Evolutionary conservation across 2,888 invertebrate species (phyloP).

Genomic region (Metellina segmentata): DNA sequence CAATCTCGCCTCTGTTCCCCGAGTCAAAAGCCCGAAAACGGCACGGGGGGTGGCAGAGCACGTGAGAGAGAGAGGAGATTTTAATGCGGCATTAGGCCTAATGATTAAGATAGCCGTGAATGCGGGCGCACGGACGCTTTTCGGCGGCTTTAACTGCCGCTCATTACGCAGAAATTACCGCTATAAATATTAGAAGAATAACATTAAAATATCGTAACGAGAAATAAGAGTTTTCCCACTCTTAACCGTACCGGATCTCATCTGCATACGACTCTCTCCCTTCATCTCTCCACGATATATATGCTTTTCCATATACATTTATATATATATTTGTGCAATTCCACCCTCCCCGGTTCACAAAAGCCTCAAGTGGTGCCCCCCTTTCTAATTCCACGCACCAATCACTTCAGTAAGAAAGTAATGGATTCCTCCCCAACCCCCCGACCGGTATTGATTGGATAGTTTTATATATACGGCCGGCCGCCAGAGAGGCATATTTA

Average conservation of each 20-base stretch:
- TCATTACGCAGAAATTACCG: constrained; percentile 75
- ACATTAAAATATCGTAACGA: constrained; percentile 77
- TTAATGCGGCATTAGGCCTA: constrained; percentile 77
- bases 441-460: constrained; percentile 58
- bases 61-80: constrained; percentile 54
- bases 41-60: not conserved
- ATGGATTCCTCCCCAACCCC: constrained; percentile 35
- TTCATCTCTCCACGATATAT: constrained; percentile 59
- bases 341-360: constrained; percentile 47
- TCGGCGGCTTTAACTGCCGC: constrained; percentile 75
- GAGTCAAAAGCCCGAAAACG: not conserved
- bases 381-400: constrained; percentile 72
- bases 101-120: constrained; percentile 77
- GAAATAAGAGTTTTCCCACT: constrained; percentile 74
- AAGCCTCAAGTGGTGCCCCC: constrained; percentile 72
- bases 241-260: constrained; percentile 49
- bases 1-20: not conserved
- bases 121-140: constrained; percentile 69
- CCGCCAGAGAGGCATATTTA: constrained; percentile 71
- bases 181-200: constrained; percentile 77
- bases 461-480: constrained; percentile 47
- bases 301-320: constrained; percentile 56
- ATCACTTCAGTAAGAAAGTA: constrained; percentile 73
- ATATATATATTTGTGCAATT: constrained; percentile 73
- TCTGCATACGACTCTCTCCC: constrained; percentile 61